These are phyloP conservation scores for Omphaloscelis lunosa DNA, from an alignment of 2,888 invertebrate species.

Conservation along the genomic window DNA sequence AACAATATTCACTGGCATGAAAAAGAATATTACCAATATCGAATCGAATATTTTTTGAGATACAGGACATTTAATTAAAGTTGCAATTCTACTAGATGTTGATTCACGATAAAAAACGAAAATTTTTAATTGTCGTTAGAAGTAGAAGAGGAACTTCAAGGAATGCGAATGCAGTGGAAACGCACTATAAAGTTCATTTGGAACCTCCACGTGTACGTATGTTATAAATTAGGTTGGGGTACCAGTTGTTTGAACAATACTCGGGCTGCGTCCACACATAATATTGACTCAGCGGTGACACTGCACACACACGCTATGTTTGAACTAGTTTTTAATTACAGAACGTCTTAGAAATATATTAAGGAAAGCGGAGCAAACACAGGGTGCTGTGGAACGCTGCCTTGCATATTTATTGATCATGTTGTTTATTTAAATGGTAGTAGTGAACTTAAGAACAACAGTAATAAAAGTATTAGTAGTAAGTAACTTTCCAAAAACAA, in stretches of 20 bases:
- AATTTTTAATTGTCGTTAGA: not conserved
- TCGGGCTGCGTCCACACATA: slow-evolving; percentile 75
- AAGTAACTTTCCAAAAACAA: not conserved
- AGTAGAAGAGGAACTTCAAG: not conserved
- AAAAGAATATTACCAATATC: not conserved
- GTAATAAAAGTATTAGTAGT: slow-evolving; percentile 3
- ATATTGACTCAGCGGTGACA: slow-evolving; percentile 84
- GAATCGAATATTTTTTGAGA: not conserved
- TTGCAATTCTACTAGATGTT: not conserved
- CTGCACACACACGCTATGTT: slow-evolving; percentile 74
- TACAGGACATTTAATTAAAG: not conserved
- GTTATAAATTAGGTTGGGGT: slow-evolving; percentile 83
- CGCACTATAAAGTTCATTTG: slow-evolving; percentile 46
- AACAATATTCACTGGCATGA: slow-evolving; percentile 24
- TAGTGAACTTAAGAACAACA: not conserved
- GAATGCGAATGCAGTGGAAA: slow-evolving; percentile 41
- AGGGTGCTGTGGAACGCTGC: not conserved
- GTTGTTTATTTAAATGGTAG: not conserved
- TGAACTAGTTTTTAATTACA: slow-evolving; percentile 80
- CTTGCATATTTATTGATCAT: not conserved
- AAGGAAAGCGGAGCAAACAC: slow-evolving; percentile 45
- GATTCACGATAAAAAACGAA: no score
- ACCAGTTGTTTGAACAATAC: slow-evolving; percentile 82
- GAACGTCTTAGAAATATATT: slow-evolving; percentile 65
- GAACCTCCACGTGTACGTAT: slow-evolving; percentile 74